Base-by-base conservation (phyloP, 2,888 invertebrate species). In the Tipula confusa region DNA sequence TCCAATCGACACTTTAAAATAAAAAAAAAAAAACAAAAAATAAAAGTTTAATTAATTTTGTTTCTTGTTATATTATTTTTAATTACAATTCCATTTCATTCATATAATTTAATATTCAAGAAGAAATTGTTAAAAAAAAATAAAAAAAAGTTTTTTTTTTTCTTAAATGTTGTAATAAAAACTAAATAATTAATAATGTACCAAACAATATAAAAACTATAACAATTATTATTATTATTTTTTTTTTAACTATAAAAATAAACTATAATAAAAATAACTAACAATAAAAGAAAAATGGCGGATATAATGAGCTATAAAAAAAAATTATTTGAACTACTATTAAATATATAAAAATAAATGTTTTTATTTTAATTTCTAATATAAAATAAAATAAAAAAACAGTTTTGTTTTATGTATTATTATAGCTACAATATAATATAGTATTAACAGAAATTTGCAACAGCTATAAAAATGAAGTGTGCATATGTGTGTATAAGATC, bases 1-100 rank as follows among this genome's bases (percentile, higher is more conserved):
- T 97, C 96, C 88, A 94, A 93, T 84, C 97, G 95, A 87, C 95
- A 95, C 95, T 98, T 93, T 28, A 90, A 90, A 81, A 83, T 2
- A 84, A 64, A 64, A 64, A 64, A 2, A 43, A 2, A 43, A 43
- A 43, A 36, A 36, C 9, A 36, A 43, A n/a, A n/a, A n/a, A n/a
- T n/a, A n/a, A n/a, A n/a, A n/a, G n/a, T n/a, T n/a, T n/a, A n/a
- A 1, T 24, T 9, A 24, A 24, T 24, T 64, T n/a, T n/a, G n/a
- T n/a, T n/a, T n/a, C n/a, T n/a, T n/a, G n/a, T n/a, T n/a, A n/a
- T n/a, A n/a, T n/a, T 64, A 43, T 2, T 43, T 43, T 43, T 43
- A n/a, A 24, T 64, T 24, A 64, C 64, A 64, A 64, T 64, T 24
- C 64, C 24, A 64, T 9, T 24, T 64, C 24, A 24, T 24, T 24